Evolutionary conservation across 2,888 invertebrate species (phyloP).

Genomic region (Diaperis boleti): DNA sequence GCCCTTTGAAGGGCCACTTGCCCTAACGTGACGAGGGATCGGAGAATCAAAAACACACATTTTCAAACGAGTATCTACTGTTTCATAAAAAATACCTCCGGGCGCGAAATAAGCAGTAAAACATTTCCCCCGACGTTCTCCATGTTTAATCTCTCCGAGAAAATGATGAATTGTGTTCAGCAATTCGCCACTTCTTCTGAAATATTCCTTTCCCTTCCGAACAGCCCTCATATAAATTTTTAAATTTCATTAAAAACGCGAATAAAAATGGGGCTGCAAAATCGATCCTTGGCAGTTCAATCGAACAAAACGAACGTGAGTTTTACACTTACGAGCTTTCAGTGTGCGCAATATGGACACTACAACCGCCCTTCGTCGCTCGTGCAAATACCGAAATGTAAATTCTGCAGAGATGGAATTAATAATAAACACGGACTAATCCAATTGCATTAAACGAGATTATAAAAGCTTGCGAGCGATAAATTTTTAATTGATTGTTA

Average conservation of each 20-base stretch:
- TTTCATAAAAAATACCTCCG: neutral
- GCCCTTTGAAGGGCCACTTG: constrained; percentile 1
- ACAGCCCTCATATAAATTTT: neutral
- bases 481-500: constrained; percentile 3
- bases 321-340: constrained; percentile 2
- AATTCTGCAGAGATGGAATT: neutral
- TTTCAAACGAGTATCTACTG: neutral
- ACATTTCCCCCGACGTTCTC: neutral
- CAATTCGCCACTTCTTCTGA: neutral
- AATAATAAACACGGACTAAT: neutral
- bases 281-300: constrained; percentile 3
- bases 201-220: neutral
- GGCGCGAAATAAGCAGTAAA: neutral
- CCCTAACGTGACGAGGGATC: neutral
- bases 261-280: neutral
- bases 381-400: neutral
- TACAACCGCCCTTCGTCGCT: neutral
- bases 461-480: neutral
- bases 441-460: neutral
- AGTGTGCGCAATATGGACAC: neutral
- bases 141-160: constrained; percentile 1
- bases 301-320: constrained; percentile 7
- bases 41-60: neutral
- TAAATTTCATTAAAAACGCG: constrained; percentile 2
- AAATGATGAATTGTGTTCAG: constrained; percentile 5